phyloP scores from a whole-genome alignment of 2,888 invertebrate genomes.

The Apotomis turbidana region DNA sequence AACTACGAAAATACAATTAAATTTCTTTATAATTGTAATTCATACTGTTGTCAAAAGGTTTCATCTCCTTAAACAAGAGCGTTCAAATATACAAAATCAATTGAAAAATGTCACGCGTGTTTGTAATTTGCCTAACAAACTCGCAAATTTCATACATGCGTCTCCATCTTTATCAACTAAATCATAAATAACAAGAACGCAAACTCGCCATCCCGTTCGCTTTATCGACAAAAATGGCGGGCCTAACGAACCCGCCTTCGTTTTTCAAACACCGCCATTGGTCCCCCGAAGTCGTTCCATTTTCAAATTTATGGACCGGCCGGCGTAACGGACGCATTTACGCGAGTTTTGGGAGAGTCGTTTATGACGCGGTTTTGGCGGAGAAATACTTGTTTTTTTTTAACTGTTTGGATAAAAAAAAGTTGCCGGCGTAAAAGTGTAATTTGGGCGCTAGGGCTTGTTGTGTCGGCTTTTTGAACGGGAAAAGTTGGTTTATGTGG shows the following conservation, averaged over 20 bases:
- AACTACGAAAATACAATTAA: no score
- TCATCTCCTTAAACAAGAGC: no score
- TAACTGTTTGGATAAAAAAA: slow-evolving; percentile 32
- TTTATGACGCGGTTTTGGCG: slow-evolving; percentile 44
- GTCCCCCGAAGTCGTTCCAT: slow-evolving; percentile 53
- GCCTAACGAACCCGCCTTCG: slow-evolving; percentile 45
- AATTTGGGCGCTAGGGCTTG: slow-evolving; percentile 11
- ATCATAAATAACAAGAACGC: slow-evolving; percentile 28
- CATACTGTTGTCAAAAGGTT: no score
- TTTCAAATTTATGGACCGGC: slow-evolving; percentile 63
- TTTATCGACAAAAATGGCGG: slow-evolving; percentile 43
- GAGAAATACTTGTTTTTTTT: slow-evolving; percentile 29
- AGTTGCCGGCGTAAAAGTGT: slow-evolving; percentile 28
- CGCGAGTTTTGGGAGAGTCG: slow-evolving; percentile 48
- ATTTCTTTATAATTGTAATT: no score
- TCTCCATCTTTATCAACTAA: slow-evolving; percentile 1
- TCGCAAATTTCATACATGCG: not conserved
- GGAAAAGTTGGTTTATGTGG: slow-evolving; percentile 13
- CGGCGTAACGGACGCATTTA: slow-evolving; percentile 53
- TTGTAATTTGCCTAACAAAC: not conserved
- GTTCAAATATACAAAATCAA: no score
- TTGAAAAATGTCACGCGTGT: no score
- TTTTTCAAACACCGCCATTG: slow-evolving; percentile 52
- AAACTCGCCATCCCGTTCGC: slow-evolving; percentile 33
- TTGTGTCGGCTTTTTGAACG: slow-evolving; percentile 5